These are phyloP conservation scores for Mobula hypostoma DNA, from an alignment of 2,113 vertebrate species.

Conservation along the genomic window DNA sequence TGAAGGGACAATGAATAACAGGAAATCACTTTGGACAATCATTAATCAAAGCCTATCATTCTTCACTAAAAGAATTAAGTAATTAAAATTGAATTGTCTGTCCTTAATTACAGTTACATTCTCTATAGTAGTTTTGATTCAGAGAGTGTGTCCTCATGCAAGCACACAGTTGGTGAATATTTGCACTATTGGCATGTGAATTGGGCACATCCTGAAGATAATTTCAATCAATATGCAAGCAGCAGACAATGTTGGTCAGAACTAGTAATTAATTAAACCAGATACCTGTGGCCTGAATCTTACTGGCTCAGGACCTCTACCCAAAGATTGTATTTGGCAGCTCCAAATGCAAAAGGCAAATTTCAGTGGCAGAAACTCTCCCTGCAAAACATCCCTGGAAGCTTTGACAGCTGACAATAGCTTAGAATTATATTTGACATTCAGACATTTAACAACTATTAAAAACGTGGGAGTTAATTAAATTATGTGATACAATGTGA, in stretches of 20 bases:
- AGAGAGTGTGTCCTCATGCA: not conserved
- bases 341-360: too few species aligned
- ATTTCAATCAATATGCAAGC: conserved; percentile 12
- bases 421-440: too few species aligned
- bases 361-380: too few species aligned
- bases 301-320: too few species aligned
- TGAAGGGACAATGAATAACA: conserved; percentile 34
- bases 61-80: conserved; percentile 17
- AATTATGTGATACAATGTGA: too few species aligned
- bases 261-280: conserved; percentile 11
- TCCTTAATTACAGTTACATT: conserved; percentile 16
- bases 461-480: too few species aligned
- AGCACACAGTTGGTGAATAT: not conserved
- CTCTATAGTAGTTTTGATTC: conserved; percentile 9
- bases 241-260: conserved; percentile 4
- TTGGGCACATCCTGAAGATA: not conserved
- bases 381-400: too few species aligned
- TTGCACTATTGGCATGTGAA: not conserved
- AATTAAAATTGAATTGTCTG: conserved; percentile 28
- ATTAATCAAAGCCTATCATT: conserved; percentile 6
- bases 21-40: conserved; percentile 35
- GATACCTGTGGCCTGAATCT: not conserved
- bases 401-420: too few species aligned
- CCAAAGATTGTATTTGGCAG: too few species aligned
- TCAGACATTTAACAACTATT: too few species aligned